phyloP scores from a whole-genome alignment of 2,797 vertebrate genomes.

The Tadarida brasiliensis region DNA sequence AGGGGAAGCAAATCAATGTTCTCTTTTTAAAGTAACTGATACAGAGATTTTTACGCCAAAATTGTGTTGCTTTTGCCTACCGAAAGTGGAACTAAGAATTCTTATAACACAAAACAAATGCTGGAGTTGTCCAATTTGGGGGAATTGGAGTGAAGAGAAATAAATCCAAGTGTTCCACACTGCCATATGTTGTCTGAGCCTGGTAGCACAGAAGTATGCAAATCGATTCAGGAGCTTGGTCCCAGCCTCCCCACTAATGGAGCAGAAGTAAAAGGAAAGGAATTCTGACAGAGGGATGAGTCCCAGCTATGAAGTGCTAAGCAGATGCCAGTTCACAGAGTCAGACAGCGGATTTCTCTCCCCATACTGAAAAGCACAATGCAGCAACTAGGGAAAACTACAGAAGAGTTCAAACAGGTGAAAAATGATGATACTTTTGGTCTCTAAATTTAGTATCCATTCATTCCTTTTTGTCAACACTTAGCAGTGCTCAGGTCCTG shows the following conservation, averaged over 20 bases:
- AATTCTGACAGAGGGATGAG: constrained; percentile 62
- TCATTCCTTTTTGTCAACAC: constrained; percentile 54
- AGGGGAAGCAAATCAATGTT: background rate
- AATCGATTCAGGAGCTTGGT: constrained; percentile 26
- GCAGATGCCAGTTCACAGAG: constrained; percentile 80
- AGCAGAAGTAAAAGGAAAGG: constrained; percentile 22
- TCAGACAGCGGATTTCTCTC: constrained; percentile 74
- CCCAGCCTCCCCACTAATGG: background rate
- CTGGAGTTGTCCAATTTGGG: constrained; percentile 30
- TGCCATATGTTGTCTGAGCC: constrained; percentile 55
- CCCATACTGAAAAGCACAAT: constrained; percentile 19
- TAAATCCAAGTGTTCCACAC: constrained; percentile 24
- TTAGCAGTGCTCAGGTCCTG: background rate
- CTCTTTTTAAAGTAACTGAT: constrained; percentile 53
- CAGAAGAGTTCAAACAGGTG: constrained; percentile 68
- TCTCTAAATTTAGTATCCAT: constrained; percentile 4
- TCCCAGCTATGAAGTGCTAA: constrained; percentile 40
- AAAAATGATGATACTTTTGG: constrained; percentile 65
- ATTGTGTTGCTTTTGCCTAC: constrained; percentile 44
- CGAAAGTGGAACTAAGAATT: constrained; percentile 57
- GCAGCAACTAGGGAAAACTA: constrained; percentile 81
- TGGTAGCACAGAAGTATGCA: constrained; percentile 45
- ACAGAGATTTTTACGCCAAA: constrained; percentile 49
- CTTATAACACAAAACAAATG: constrained; percentile 67
- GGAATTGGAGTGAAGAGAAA: constrained; percentile 59